These are phyloP conservation scores for Acronicta aceris DNA, from an alignment of 2,888 invertebrate genomes.

Conservation along the genomic window DNA sequence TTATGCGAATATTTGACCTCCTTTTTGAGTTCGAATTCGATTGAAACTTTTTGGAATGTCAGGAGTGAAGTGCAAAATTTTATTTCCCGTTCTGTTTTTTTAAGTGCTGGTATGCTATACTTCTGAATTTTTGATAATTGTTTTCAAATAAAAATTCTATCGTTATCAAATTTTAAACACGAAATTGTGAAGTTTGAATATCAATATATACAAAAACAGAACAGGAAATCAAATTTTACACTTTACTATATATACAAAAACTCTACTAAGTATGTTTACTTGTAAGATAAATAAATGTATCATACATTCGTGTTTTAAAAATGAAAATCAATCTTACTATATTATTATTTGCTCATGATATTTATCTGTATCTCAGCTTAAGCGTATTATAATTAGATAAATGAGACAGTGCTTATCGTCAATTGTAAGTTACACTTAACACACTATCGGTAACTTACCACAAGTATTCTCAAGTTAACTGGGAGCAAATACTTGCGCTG, in stretches of 20 bases:
- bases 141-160: background rate
- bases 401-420: background rate
- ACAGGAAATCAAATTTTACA: too few species aligned
- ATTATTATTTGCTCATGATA: too few species aligned
- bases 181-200: too few species aligned
- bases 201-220: too few species aligned
- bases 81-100: conserved; percentile 17
- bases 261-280: too few species aligned
- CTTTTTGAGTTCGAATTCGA: conserved; percentile 44
- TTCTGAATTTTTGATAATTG: conserved; percentile 5
- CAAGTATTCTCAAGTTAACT: background rate
- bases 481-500: conserved; percentile 7
- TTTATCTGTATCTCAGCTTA: too few species aligned
- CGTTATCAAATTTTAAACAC: too few species aligned
- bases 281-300: too few species aligned
- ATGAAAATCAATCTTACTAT: too few species aligned
- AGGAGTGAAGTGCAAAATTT: conserved; percentile 26
- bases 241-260: too few species aligned
- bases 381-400: too few species aligned
- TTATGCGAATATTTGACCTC: conserved; percentile 43
- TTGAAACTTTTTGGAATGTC: conserved; percentile 25
- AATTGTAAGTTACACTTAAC: background rate
- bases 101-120: conserved; percentile 8
- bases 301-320: too few species aligned
- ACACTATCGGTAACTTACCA: background rate